phyloP scores from a whole-genome alignment of 2,888 invertebrate species.

The Cantharis rufa region DNA sequence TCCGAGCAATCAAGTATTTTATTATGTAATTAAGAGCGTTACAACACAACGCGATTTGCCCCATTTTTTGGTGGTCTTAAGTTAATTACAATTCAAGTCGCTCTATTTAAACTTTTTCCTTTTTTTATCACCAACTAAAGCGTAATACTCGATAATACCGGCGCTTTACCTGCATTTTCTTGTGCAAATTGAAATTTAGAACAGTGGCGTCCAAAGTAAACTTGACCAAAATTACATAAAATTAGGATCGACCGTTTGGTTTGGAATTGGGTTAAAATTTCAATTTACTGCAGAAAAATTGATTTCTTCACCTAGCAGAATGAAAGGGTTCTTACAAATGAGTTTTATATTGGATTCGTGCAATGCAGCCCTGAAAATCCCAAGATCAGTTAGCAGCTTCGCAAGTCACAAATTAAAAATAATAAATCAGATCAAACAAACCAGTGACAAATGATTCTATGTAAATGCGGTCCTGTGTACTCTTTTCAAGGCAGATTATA shows the following conservation, averaged over 20 bases:
- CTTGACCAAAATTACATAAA: neutral
- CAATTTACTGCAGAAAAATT: neutral
- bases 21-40: neutral
- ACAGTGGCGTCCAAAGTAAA: neutral
- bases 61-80: neutral
- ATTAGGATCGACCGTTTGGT: too few species aligned
- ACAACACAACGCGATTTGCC: neutral
- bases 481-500: too few species aligned
- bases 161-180: neutral
- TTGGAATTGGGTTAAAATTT: too few species aligned
- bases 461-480: too few species aligned
- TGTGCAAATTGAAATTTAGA: neutral
- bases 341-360: neutral
- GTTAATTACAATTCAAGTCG: neutral
- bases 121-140: neutral
- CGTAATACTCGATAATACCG: neutral
- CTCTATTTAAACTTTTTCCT: neutral
- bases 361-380: neutral
- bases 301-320: neutral
- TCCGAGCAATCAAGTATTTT: neutral
- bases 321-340: neutral
- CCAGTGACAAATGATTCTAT: too few species aligned
- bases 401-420: neutral
- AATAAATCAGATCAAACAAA: too few species aligned
- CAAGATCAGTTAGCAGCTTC: neutral